Conservation (phyloP, 2,113 vertebrate genomes). For the Chloropsis cyanopogon region DNA sequence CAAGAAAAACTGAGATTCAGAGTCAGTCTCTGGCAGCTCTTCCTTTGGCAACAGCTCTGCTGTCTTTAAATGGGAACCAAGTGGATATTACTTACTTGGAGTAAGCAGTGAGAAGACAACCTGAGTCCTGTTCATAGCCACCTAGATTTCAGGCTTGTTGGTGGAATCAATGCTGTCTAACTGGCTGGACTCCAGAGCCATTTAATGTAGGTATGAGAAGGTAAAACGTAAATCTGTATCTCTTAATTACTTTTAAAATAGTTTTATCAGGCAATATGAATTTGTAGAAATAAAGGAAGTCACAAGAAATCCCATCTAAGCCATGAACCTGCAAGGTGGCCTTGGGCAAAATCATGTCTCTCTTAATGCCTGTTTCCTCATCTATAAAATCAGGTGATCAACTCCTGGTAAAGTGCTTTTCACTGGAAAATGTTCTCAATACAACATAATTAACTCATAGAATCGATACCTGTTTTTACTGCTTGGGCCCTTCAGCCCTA, state of each 20-base stretch:
- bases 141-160: neutral
- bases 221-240: neutral
- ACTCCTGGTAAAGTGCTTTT: neutral
- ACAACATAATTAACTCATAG: neutral
- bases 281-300: neutral
- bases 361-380: neutral
- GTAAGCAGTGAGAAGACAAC: neutral
- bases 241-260: fast-evolving
- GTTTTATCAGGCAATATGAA: neutral
- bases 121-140: neutral
- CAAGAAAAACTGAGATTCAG: neutral
- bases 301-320: neutral
- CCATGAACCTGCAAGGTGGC: neutral
- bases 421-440: neutral
- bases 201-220: neutral
- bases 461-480: fast-evolving
- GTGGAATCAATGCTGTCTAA: neutral
- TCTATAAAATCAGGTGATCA: neutral
- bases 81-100: neutral
- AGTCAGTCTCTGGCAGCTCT: neutral
- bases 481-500: no score
- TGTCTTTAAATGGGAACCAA: neutral
- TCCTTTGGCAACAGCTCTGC: neutral
- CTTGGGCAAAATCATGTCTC: neutral
- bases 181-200: neutral